Percentiles rank a stretch among this genome's conserved stretches.
These are phyloP conservation scores for Drosophila willistoni DNA, from an alignment of 1,140 invertebrate genomes.

Conservation along the genomic window DNA sequence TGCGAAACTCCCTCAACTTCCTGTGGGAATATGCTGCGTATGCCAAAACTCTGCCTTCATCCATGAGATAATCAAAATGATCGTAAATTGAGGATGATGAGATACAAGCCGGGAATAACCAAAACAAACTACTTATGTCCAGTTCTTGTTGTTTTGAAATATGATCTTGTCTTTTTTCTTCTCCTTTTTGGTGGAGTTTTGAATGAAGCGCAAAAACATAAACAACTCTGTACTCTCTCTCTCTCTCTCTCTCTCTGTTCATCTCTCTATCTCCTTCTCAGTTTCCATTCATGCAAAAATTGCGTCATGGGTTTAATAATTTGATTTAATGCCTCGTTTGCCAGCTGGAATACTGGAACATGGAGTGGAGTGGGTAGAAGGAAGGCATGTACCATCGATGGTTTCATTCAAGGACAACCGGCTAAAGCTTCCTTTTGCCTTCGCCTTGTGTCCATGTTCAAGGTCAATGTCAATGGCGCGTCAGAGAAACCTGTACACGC, in stretches of 20 bases:
- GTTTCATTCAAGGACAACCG: conserved; percentile 47
- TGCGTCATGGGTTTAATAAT: conserved; percentile 60
- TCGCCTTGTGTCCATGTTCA: conserved; percentile 51
- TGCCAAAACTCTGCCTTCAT: conserved; percentile 39
- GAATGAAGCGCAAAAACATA: conserved; percentile 60
- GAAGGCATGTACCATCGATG: background rate
- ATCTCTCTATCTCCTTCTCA: background rate
- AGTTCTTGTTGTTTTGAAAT: conserved; percentile 69
- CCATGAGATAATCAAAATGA: background rate
- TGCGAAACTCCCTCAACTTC: conserved; percentile 32
- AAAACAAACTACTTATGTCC: conserved; percentile 64
- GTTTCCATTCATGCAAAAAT: conserved; percentile 24
- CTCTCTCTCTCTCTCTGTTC: no score
- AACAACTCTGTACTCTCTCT: conserved; percentile 44
- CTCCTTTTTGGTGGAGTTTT: conserved; percentile 12
- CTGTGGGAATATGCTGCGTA: conserved; percentile 57
- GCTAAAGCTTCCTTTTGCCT: conserved; percentile 48
- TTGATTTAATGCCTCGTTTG: conserved; percentile 18
- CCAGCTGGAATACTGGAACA: background rate
- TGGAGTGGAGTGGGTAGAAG: background rate
- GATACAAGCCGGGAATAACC: conserved; percentile 4
- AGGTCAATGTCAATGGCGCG: conserved; percentile 65
- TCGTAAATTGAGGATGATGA: background rate
- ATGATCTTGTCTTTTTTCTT: conserved; percentile 22
- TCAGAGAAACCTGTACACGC: conserved; percentile 57